These are phyloP conservation scores for Hemitrygon akajei DNA, from an alignment of 2,797 vertebrate species.

Conservation along the genomic window DNA sequence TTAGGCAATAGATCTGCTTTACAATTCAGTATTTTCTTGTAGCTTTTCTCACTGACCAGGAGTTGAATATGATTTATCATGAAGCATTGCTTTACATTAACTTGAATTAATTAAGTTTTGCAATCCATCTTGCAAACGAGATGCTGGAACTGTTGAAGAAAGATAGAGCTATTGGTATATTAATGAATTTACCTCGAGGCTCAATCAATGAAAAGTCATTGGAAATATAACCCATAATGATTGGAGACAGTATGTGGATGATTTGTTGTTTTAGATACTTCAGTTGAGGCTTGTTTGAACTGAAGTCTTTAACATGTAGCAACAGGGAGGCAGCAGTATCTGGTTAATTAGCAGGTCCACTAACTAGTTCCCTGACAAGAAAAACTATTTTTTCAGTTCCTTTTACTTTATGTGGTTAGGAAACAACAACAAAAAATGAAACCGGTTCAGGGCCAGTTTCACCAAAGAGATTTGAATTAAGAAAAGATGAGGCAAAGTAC, in stretches of 20 bases:
- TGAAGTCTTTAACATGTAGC: background rate
- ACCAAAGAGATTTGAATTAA: background rate
- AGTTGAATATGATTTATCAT: background rate
- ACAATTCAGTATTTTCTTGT: background rate
- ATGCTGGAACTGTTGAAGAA: background rate
- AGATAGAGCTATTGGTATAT: background rate
- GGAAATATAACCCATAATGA: background rate
- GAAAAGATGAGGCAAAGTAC: background rate
- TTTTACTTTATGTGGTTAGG: background rate
- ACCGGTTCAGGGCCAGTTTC: background rate
- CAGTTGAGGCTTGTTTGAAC: background rate
- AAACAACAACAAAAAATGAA: background rate
- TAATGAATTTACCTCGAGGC: background rate
- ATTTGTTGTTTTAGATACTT: background rate
- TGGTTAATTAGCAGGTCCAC: background rate
- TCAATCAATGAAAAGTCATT: background rate
- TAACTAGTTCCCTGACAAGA: background rate
- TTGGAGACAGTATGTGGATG: background rate
- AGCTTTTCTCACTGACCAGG: background rate
- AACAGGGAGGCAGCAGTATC: background rate
- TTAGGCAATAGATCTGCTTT: background rate
- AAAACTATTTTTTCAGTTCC: background rate
- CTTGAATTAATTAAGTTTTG: background rate
- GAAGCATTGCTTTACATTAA: background rate
- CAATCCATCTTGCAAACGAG: background rate